A percentile compares a stretch with the other conserved stretches of the same genome.
Conservation (phyloP, 2,888 invertebrate genomes). For the Amiota communis region DNA sequence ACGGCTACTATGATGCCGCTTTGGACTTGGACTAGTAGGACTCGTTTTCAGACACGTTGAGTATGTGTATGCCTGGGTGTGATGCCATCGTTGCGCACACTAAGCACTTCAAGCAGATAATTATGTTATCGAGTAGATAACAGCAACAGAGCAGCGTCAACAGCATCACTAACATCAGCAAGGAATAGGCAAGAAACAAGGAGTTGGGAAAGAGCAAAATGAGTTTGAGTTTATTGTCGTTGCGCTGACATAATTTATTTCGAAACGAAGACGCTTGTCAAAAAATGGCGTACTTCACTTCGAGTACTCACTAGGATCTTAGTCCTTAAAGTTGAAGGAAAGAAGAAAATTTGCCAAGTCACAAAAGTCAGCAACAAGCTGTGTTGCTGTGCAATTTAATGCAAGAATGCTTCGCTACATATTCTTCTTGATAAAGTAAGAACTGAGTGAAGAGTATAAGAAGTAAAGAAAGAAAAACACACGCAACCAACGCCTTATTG, state of each 20-base stretch:
- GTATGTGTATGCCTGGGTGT: not conserved
- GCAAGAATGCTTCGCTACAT: slow-evolving; percentile 50
- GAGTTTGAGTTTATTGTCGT: slow-evolving; percentile 2
- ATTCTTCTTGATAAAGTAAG: slow-evolving; percentile 15
- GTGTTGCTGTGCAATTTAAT: slow-evolving; percentile 47
- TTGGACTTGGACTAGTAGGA: not conserved
- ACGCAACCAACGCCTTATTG: slow-evolving; percentile 1
- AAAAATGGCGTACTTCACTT: too few species aligned
- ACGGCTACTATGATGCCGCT: slow-evolving; percentile 4
- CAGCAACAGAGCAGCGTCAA: not conserved
- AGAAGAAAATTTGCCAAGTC: slow-evolving; percentile 14
- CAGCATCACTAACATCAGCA: too few species aligned
- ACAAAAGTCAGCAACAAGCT: slow-evolving; percentile 26
- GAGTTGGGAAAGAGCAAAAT: too few species aligned
- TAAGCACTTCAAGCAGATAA: slow-evolving; percentile 22
- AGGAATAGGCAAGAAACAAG: too few species aligned
- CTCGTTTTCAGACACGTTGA: too few species aligned
- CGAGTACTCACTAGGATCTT: too few species aligned
- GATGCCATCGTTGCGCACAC: not conserved
- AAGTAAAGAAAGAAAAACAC: not conserved
- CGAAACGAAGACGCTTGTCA: not conserved
- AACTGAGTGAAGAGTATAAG: not conserved
- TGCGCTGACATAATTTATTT: not conserved
- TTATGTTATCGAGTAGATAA: slow-evolving; percentile 18
- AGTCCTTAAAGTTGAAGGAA: too few species aligned